Base-by-base conservation (phyloP, 2,113 vertebrate genomes). In the Pseudorasbora parva region DNA sequence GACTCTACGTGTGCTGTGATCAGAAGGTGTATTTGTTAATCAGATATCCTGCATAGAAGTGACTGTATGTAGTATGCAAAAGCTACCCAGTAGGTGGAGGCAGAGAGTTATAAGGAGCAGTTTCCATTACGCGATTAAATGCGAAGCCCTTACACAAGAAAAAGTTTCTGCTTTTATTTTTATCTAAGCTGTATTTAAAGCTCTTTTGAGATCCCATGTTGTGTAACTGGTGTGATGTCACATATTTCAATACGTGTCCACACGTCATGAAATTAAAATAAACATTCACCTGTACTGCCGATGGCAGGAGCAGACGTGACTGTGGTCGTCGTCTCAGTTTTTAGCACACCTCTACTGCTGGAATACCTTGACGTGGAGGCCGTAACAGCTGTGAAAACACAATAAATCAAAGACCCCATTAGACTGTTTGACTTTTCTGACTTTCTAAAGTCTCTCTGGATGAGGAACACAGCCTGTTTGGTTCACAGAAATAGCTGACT, bases 41-140 rank as follows among this genome's bases (percentile, higher is more conserved):
- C 12, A 59, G 2, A 5, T 43, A 41, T 49, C 12, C 49, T 49
- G 9, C 1, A 0, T 71, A 23, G 2, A 45, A n/a, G 25, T 47
- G 19, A 17, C 4, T 49, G 7, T 72, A 21, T 60, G 71, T 43
- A 64, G 3, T 54, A 15, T 62, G 14, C 19, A 25, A 72, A 1
- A 72, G 17, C 64, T 1, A 62, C n/a, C 84, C 90, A 90, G 85
- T 78, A 90, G 88, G 59, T 90, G 88, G 73, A 62, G 81, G 54
- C 4, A 47, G 83, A 23, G 41, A 83, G 8, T 19, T 23, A 49
- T 10, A 25, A 23, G 5, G 5, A 33, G 47, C 3, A 14, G 3
- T 54, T 75, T 75, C 73, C 49, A 41, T 56, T 37, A 19, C 59
- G 74, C 25, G 51, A 33, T 37, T 57, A 21, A 23, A 25, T 23